phyloP scores from a whole-genome alignment of 2,888 invertebrate genomes.

The Resseliella maxima region DNA sequence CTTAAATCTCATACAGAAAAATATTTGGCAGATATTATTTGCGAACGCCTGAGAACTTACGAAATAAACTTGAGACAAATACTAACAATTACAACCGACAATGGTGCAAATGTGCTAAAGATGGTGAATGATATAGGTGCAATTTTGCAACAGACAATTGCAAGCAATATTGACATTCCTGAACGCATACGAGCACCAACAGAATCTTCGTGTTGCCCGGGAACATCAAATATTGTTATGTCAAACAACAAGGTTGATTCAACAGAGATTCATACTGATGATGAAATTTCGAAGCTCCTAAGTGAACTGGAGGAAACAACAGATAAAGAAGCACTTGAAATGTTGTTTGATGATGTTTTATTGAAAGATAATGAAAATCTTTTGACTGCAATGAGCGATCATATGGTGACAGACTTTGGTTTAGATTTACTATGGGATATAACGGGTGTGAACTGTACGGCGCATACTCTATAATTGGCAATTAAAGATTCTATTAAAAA shows the following conservation, averaged over 20 bases:
- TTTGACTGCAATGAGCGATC: neutral
- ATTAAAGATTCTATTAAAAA: neutral
- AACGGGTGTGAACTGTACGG: neutral
- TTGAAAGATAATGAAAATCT: neutral
- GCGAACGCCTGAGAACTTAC: neutral
- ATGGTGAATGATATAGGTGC: neutral
- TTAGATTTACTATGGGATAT: neutral
- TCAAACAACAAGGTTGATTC: no score
- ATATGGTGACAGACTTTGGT: no score
- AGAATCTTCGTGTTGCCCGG: no score
- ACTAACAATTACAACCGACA: constrained; percentile 9
- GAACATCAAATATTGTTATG: no score
- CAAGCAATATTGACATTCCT: no score
- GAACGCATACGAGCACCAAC: no score
- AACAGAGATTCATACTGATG: no score
- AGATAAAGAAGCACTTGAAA: neutral
- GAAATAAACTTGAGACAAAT: constrained; percentile 29
- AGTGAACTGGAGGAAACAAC: neutral
- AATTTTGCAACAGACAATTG: neutral
- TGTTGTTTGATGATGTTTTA: no score
- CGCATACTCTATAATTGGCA: neutral
- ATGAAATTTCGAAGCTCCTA: no score
- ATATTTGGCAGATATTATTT: constrained; percentile 3
- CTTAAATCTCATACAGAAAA: neutral
- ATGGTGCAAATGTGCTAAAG: no score